phyloP scores from a whole-genome alignment of 2,113 vertebrate genomes.

The Psittacula cyanocephala region DNA sequence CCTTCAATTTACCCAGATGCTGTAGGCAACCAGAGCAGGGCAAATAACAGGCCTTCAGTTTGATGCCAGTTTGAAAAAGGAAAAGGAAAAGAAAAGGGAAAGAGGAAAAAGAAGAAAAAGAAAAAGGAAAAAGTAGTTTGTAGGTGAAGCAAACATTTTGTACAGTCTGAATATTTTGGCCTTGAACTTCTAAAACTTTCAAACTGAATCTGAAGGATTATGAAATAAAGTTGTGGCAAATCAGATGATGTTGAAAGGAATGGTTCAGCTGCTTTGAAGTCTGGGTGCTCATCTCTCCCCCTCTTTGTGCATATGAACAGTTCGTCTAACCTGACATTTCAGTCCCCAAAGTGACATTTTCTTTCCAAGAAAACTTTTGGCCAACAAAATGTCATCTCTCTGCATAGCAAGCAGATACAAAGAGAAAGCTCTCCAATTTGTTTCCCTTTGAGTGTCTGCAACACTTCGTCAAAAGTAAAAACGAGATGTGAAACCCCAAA shows the following conservation, averaged over 20 bases:
- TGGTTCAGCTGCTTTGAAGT: background rate
- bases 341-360: background rate
- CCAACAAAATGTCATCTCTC: background rate
- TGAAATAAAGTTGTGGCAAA: background rate
- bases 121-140: background rate
- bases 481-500: background rate
- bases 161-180: background rate
- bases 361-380: background rate
- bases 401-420: background rate
- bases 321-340: background rate
- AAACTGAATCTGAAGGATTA: background rate
- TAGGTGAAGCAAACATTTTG: background rate
- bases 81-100: background rate
- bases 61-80: background rate
- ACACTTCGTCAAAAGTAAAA: background rate
- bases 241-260: background rate
- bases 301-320: background rate
- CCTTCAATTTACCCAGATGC: background rate
- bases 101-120: background rate
- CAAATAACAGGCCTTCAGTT: background rate
- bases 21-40: background rate
- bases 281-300: background rate
- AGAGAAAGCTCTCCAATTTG: background rate
- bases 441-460: background rate
- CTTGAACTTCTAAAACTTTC: background rate